Evolutionary conservation across 2,113 vertebrate species (phyloP).

Genomic region (Megaceryle torquata): DNA sequence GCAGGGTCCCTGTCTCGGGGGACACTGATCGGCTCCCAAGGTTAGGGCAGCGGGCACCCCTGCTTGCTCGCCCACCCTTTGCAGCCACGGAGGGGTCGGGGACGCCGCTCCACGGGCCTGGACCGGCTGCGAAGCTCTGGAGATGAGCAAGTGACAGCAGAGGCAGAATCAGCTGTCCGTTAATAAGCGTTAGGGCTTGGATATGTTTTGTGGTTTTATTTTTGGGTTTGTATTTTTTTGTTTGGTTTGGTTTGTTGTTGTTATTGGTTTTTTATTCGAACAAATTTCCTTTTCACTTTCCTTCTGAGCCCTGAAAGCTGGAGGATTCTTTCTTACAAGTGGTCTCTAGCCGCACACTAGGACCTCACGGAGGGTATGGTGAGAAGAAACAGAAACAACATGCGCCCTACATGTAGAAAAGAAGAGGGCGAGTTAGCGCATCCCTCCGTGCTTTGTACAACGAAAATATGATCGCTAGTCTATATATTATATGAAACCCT

Average conservation of each 20-base stretch:
- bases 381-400: neutral
- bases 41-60: neutral
- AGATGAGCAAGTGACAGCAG: neutral
- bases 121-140: neutral
- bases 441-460: neutral
- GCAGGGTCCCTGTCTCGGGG: neutral
- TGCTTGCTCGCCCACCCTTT: neutral
- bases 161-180: neutral
- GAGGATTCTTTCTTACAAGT: neutral
- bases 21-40: neutral
- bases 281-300: neutral
- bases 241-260: neutral
- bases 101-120: fast-evolving
- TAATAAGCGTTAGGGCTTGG: neutral
- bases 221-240: neutral
- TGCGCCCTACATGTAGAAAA: neutral
- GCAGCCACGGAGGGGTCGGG: neutral
- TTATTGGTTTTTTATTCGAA: neutral
- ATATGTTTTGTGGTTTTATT: neutral
- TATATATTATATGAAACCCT: neutral
- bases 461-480: neutral
- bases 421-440: neutral
- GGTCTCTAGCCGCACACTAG: neutral
- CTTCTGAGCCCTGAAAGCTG: neutral
- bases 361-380: neutral